Base-by-base conservation (phyloP, 1,140 invertebrate species). In the Helicoverpa armigera region DNA sequence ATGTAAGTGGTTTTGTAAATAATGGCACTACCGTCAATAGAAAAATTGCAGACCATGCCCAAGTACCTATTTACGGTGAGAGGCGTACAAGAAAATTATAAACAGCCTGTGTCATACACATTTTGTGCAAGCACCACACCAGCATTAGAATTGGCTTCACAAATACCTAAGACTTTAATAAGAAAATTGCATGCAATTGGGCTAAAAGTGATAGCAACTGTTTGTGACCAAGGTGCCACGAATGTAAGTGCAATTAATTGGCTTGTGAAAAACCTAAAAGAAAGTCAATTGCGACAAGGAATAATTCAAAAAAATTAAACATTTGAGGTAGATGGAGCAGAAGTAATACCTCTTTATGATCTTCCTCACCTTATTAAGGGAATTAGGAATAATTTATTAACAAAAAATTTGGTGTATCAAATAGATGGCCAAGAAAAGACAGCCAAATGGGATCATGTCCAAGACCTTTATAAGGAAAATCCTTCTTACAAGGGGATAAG, bases 11-110 rank as follows among this genome's bases (percentile, higher is more conserved):
- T 43, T 43, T 43, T 43, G 35, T 43, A 43, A 43, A 43, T 43
- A 43, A 43, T 43, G 35, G 35, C 35, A 43, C 35, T 43, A 43
- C 35, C 35, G 35, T 35, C 35, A 69, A 53, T 18, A 77, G 87
- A 14, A 78, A 81, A 63, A 29, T 92, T 23, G 89, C 88, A 14
- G 87, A 92, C 81, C 87, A 90, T 83, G 90, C 85, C 0, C 61
- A 90, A 48, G 86, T 91, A n/a, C n/a, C n/a, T n/a, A 18, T 89
- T 90, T 56, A 90, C 91, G 87, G 43, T 91, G 0, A 80, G 82
- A 84, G 89, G 90, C 3, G 35, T 91, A 9, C 14, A 79, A 10
- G 86, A 80, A 80, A 83, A 87, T 23, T 88, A 81, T 31, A 92
- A 90, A 77, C 89, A 90, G 65, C 89, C 92, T 14, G 31, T 93